phyloP scores from a whole-genome alignment of 2,113 vertebrate species.

The Sakesphorus luctuosus region DNA sequence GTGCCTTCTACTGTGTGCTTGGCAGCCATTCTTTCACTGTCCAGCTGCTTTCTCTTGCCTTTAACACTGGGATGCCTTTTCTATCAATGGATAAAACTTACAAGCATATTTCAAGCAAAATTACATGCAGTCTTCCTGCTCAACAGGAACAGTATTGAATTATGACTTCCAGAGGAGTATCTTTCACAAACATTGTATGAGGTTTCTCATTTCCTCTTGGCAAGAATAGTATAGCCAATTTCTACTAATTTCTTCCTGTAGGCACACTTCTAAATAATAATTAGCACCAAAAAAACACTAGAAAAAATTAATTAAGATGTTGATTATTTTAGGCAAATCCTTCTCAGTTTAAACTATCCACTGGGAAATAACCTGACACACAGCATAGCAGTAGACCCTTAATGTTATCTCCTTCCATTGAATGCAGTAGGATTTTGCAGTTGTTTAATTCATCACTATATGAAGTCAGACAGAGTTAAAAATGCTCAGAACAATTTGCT shows the following conservation, averaged over 20 bases:
- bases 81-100: conserved; percentile 6
- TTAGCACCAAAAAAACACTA: neutral
- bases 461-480: neutral
- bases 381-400: neutral
- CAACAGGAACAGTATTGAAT: neutral
- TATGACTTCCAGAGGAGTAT: conserved; percentile 35
- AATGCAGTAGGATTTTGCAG: neutral
- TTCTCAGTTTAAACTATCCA: neutral
- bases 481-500: neutral
- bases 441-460: neutral
- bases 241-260: conserved; percentile 2
- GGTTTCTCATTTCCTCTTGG: conserved; percentile 40
- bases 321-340: neutral
- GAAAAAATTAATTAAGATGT: neutral
- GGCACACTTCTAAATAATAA: neutral
- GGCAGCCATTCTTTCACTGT: neutral
- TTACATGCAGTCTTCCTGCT: conserved; percentile 17
- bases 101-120: neutral
- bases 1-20: neutral
- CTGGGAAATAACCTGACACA: neutral
- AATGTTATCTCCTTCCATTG: neutral
- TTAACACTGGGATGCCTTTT: neutral
- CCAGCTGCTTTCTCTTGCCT: conserved; percentile 6
- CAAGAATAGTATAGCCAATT: neutral
- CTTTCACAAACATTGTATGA: conserved; percentile 1